Conservation (phyloP, 2,797 vertebrate species). For the Falco novaeseelandiae region DNA sequence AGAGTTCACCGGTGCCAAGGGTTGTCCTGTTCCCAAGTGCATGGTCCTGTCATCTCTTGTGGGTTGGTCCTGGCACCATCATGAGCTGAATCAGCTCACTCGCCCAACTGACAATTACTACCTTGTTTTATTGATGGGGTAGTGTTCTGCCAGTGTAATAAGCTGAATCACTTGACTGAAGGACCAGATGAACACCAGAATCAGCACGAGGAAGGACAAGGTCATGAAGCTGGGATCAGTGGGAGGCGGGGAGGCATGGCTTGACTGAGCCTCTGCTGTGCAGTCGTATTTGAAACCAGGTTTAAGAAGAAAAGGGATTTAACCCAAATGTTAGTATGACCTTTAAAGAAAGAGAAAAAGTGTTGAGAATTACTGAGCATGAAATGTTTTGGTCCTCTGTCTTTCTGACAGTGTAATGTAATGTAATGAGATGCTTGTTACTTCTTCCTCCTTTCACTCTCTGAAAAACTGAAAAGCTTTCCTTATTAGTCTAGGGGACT, state of each 20-base stretch:
- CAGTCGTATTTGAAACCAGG: background rate
- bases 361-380: background rate
- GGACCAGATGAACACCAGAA: background rate
- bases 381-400: background rate
- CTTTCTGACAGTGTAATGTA: background rate
- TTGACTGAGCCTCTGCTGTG: background rate
- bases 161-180: background rate
- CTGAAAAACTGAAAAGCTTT: background rate
- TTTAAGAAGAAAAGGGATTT: background rate
- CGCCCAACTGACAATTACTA: background rate
- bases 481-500: background rate
- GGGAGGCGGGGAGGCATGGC: background rate
- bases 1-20: background rate
- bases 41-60: background rate
- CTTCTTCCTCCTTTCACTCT: background rate
- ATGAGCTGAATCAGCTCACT: conserved; percentile 22
- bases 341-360: background rate
- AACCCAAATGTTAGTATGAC: background rate
- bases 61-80: background rate
- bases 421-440: background rate
- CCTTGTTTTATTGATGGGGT: background rate
- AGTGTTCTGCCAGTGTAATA: background rate
- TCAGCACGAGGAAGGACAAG: background rate
- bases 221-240: background rate
- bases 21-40: background rate